phyloP scores from a whole-genome alignment of 2,113 vertebrate species.

The Hiodon tergisus region DNA sequence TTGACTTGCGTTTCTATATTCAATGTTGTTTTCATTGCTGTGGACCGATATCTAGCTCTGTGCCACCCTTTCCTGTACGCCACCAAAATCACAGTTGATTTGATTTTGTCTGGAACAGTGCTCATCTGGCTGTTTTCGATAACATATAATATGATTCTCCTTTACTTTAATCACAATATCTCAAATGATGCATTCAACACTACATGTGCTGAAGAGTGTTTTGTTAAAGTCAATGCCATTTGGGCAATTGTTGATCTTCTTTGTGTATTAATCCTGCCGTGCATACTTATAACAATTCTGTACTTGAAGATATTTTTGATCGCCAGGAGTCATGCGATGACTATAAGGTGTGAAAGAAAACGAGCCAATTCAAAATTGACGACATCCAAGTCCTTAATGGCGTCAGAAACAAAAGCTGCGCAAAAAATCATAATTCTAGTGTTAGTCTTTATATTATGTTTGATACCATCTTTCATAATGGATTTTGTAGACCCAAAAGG shows the following conservation, averaged over 20 bases:
- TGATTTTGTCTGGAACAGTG: not conserved
- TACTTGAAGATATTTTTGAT: conserved; percentile 35
- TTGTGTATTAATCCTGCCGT: conserved; percentile 35
- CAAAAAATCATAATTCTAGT: conserved; percentile 34
- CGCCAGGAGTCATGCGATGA: conserved; percentile 37
- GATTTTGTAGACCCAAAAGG: conserved; percentile 12
- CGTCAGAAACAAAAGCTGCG: conserved; percentile 39
- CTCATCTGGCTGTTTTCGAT: not conserved
- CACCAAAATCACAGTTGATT: conserved; percentile 14
- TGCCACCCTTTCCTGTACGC: conserved; percentile 26
- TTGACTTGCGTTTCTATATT: conserved; percentile 19
- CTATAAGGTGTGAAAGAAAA: conserved; percentile 33
- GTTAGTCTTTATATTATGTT: conserved; percentile 33
- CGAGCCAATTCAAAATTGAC: conserved; percentile 2
- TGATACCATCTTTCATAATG: conserved; percentile 36
- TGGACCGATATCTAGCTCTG: conserved; percentile 24
- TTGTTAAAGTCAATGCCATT: conserved; percentile 16
- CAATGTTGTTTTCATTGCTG: conserved; percentile 24
- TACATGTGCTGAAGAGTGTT: conserved; percentile 6
- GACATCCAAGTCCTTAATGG: not conserved
- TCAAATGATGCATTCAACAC: too few relatives aligned
- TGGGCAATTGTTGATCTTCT: conserved; percentile 31
- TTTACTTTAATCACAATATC: not conserved
- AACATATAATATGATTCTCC: not conserved
- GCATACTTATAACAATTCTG: conserved; percentile 30